Percentiles rank a stretch among this genome's conserved stretches.
Conservation (phyloP, 2,797 vertebrate species). For the Eulemur coronatus region DNA sequence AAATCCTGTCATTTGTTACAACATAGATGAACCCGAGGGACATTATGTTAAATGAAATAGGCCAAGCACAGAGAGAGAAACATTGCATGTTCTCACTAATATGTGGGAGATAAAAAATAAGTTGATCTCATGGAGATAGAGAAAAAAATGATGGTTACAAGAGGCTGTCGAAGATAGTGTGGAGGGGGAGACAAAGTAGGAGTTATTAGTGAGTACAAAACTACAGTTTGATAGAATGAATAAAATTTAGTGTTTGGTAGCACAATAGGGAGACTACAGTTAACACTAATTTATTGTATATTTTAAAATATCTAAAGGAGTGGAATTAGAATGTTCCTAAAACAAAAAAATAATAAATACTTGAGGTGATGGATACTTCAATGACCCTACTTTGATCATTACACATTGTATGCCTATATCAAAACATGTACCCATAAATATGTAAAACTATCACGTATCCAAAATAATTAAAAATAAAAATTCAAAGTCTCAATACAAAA, state of each 20-base stretch:
- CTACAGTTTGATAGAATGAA: background rate
- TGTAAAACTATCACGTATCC: background rate
- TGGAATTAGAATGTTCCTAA: background rate
- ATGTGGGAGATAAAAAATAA: background rate
- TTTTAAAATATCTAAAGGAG: background rate
- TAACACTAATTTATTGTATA: background rate
- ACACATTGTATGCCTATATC: background rate
- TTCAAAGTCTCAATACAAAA: background rate
- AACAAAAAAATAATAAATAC: background rate
- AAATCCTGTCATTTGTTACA: background rate
- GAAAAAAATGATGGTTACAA: background rate
- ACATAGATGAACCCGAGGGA: background rate
- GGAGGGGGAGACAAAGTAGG: background rate
- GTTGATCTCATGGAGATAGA: background rate
- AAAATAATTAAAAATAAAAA: background rate
- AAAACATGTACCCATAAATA: background rate
- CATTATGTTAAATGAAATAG: background rate
- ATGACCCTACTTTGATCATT: background rate
- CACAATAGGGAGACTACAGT: too few species aligned
- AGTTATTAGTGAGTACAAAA: background rate
- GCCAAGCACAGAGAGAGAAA: background rate
- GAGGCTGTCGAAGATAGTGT: background rate
- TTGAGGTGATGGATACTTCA: background rate
- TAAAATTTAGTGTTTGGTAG: background rate
- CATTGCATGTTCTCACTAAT: background rate